Conservation (phyloP, 2,113 vertebrate genomes). For the Ceuthmochares aereus region DNA sequence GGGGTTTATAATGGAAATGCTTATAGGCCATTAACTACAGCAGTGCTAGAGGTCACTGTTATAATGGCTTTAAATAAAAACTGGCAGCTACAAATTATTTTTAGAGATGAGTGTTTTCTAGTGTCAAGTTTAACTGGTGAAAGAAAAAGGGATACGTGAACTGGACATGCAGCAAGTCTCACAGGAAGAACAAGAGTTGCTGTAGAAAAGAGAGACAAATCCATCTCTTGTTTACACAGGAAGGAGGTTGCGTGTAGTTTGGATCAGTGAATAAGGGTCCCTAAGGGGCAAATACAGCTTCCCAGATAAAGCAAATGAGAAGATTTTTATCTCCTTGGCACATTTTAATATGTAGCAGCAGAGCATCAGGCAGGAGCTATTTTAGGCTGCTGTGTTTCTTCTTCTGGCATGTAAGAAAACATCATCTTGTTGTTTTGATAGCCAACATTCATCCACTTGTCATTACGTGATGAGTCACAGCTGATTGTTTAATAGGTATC, state of each 20-base stretch:
- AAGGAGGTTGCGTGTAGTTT: not conserved
- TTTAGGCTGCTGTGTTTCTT: slow-evolving; percentile 15
- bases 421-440: not conserved
- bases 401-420: slow-evolving; percentile 13
- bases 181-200: not conserved
- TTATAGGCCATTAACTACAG: slow-evolving; percentile 59
- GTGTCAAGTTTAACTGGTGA: slow-evolving; percentile 32
- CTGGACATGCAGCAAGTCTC: slow-evolving; percentile 5
- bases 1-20: slow-evolving; percentile 59
- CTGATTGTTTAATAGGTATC: not conserved
- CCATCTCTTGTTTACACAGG: not conserved
- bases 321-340: slow-evolving; percentile 11
- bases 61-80: slow-evolving; percentile 66
- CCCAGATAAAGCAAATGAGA: slow-evolving; percentile 15
- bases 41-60: slow-evolving; percentile 40
- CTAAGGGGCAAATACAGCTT: not conserved
- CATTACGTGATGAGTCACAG: not conserved
- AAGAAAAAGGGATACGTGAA: slow-evolving; percentile 32
- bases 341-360: slow-evolving; percentile 40
- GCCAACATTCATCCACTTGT: not conserved
- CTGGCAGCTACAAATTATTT: slow-evolving; percentile 60
- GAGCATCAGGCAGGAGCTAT: slow-evolving; percentile 36
- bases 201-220: not conserved
- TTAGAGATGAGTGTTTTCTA: slow-evolving; percentile 23
- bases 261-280: not conserved